Conservation (phyloP, 2,797 vertebrate species). For the Cryptoblepharus egeriae region DNA sequence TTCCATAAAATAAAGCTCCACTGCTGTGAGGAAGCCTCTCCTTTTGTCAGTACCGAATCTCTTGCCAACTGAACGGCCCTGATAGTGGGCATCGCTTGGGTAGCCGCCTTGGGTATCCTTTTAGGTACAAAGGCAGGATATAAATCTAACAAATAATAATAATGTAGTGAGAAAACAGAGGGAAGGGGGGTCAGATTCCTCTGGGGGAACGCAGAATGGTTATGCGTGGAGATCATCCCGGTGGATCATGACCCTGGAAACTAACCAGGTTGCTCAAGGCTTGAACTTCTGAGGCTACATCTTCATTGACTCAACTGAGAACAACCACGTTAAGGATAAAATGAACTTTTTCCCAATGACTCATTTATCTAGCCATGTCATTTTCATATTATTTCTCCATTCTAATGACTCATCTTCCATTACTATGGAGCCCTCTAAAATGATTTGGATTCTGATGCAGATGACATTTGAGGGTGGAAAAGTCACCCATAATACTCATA, state of each 20-base stretch:
- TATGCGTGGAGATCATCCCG: too few species aligned
- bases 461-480: background rate
- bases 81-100: too few species aligned
- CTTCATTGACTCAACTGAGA: background rate
- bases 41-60: too few species aligned
- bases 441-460: background rate
- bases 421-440: slow-evolving; percentile 1
- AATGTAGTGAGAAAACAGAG: too few species aligned
- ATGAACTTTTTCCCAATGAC: too few species aligned
- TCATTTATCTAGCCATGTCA: background rate
- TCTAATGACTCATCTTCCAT: slow-evolving; percentile 10
- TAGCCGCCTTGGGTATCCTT: too few species aligned
- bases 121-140: too few species aligned
- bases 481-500: background rate
- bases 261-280: background rate
- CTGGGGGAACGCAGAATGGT: background rate
- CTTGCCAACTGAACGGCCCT: too few species aligned
- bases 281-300: too few species aligned
- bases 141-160: too few species aligned
- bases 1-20: too few species aligned
- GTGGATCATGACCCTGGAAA: background rate
- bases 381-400: background rate
- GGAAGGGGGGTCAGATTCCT: background rate
- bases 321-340: background rate
- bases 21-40: too few species aligned